These are phyloP conservation scores for Platorchestia sp. DNA, from an alignment of 1,140 invertebrate genomes.

Conservation along the genomic window DNA sequence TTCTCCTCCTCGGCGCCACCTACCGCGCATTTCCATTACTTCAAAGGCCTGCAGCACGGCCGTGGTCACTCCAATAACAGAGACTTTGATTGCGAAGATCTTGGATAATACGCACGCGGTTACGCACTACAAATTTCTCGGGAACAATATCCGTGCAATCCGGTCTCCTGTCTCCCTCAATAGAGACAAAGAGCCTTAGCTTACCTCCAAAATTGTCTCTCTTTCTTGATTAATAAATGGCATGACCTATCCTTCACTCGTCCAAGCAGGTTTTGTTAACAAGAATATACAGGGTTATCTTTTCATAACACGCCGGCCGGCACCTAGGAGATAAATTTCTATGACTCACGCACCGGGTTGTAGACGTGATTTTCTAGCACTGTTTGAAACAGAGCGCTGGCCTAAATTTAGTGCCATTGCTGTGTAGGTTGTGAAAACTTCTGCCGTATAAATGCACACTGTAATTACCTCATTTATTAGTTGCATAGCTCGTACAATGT, in stretches of 20 bases:
- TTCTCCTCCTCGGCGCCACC: background rate
- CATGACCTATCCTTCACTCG: background rate
- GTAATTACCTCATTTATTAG: background rate
- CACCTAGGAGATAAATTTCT: background rate
- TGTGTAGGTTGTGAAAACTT: background rate
- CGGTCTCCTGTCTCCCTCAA: background rate
- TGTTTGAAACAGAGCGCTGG: background rate
- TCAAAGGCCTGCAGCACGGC: background rate
- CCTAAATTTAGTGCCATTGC: background rate
- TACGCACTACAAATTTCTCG: background rate
- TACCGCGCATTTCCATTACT: background rate
- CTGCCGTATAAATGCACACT: background rate
- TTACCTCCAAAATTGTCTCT: constrained; percentile 47
- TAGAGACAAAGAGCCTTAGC: constrained; percentile 15
- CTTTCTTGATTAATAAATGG: constrained; percentile 49
- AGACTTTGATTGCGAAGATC: background rate
- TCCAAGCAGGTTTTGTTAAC: constrained; percentile 9
- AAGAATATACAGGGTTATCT: background rate
- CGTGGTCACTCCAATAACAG: background rate
- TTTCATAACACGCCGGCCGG: background rate
- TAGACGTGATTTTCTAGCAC: background rate
- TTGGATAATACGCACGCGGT: background rate
- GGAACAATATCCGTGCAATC: constrained; percentile 21
- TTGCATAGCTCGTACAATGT: background rate
- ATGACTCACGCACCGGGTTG: background rate